Conservation (phyloP, 2,888 invertebrate genomes). For the Drosophila robusta region DNA sequence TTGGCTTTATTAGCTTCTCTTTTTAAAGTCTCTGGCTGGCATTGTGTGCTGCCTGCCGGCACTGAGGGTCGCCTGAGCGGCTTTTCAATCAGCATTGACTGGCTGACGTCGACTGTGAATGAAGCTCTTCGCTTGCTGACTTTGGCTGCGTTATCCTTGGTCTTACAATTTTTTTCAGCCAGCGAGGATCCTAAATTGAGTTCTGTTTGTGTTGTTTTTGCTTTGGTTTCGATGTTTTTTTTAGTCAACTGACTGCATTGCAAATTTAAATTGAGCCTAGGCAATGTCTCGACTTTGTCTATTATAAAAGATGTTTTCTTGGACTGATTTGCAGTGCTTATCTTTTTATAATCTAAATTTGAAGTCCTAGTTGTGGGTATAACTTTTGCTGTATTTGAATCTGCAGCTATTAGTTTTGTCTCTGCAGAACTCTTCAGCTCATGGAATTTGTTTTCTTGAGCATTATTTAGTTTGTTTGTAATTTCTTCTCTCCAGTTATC, state of each 20-base stretch:
- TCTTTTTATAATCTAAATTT: too few relatives aligned
- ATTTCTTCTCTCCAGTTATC: too few relatives aligned
- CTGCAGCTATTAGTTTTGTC: background rate
- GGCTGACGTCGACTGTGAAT: background rate
- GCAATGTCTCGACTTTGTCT: conserved; percentile 23
- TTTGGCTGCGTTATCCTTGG: background rate
- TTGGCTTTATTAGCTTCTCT: background rate
- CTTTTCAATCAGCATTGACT: background rate
- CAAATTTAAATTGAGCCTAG: conserved; percentile 9
- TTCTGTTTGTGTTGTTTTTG: background rate
- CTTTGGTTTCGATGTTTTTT: background rate
- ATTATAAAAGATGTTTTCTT: conserved; percentile 6
- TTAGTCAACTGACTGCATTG: background rate
- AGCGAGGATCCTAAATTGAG: background rate
- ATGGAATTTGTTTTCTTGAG: background rate
- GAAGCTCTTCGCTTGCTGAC: background rate
- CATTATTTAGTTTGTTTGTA: background rate
- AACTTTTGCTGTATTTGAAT: background rate
- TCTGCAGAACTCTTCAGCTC: background rate
- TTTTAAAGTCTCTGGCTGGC: background rate
- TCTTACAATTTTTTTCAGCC: background rate
- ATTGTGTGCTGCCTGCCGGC: background rate
- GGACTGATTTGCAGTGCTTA: too few relatives aligned
- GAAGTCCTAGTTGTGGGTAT: background rate
- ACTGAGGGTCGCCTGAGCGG: conserved; percentile 12